Conservation (phyloP, 2,797 vertebrate genomes). For the Cuniculus paca region DNA sequence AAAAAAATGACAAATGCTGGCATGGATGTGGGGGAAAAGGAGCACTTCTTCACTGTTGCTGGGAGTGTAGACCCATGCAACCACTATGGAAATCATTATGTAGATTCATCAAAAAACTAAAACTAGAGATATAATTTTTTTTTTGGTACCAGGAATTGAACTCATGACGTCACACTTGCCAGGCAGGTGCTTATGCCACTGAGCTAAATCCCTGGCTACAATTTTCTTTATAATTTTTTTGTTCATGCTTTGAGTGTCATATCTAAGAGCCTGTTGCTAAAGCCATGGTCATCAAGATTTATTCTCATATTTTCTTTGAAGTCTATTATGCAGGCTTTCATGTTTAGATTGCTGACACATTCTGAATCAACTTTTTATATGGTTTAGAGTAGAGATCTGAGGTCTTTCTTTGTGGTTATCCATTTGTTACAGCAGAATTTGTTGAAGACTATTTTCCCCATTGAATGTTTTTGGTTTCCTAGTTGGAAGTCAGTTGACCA, state of each 20-base stretch:
- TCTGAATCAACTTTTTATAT: slow-evolving; percentile 43
- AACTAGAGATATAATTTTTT: not conserved
- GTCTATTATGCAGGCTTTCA: not conserved
- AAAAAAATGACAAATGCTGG: no score
- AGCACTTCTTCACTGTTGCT: no score
- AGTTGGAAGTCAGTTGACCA: not conserved
- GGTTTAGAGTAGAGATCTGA: not conserved
- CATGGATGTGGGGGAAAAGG: no score
- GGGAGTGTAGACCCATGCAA: no score
- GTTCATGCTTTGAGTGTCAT: not conserved
- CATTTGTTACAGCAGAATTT: slow-evolving; percentile 29
- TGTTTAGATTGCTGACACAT: not conserved
- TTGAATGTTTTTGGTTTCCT: not conserved
- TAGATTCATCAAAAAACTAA: not conserved
- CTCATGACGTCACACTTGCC: no score
- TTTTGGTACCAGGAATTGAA: no score
- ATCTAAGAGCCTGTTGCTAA: slow-evolving; percentile 6
- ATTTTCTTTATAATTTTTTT: not conserved
- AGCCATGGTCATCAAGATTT: not conserved
- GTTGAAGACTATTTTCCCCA: not conserved
- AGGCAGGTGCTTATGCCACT: no score
- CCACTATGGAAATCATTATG: no score
- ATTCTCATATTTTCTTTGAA: not conserved
- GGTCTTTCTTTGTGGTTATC: not conserved
- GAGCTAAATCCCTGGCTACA: no score